Conservation (phyloP, 2,888 invertebrate species). For the Phania funesta region DNA sequence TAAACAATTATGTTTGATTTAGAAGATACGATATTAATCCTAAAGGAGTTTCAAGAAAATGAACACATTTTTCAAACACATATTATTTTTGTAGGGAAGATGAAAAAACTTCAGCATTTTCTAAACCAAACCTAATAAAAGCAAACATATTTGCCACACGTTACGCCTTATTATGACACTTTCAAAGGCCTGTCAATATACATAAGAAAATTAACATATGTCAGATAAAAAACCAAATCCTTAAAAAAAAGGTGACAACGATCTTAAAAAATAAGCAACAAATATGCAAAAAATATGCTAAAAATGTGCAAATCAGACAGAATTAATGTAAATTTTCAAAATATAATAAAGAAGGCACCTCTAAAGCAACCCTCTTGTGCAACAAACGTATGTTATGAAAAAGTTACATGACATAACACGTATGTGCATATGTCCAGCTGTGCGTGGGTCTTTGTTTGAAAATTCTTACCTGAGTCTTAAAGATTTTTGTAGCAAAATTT, state of each 20-base stretch:
- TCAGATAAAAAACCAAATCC: constrained; percentile 29
- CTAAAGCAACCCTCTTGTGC: constrained; percentile 24
- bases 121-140: neutral
- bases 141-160: constrained; percentile 37
- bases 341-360: neutral
- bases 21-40: neutral
- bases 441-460: constrained; percentile 63
- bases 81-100: neutral
- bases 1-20: neutral
- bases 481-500: constrained; percentile 14
- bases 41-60: constrained; percentile 16
- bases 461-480: constrained; percentile 52
- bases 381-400: neutral
- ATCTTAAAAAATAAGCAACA: constrained; percentile 20
- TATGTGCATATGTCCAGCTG: constrained; percentile 66
- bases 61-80: neutral
- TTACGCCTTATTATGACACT: constrained; percentile 70
- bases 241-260: constrained; percentile 59
- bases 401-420: neutral
- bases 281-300: constrained; percentile 53
- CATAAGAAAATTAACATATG: constrained; percentile 51
- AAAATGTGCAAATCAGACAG: constrained; percentile 17
- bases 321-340: constrained; percentile 48
- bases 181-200: constrained; percentile 49
- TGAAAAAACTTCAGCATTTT: constrained; percentile 1